Evolutionary conservation across 2,888 invertebrate genomes (phyloP), one percentile per base, ranked within the genome.

Genomic region (Odontothrips loti): DNA sequence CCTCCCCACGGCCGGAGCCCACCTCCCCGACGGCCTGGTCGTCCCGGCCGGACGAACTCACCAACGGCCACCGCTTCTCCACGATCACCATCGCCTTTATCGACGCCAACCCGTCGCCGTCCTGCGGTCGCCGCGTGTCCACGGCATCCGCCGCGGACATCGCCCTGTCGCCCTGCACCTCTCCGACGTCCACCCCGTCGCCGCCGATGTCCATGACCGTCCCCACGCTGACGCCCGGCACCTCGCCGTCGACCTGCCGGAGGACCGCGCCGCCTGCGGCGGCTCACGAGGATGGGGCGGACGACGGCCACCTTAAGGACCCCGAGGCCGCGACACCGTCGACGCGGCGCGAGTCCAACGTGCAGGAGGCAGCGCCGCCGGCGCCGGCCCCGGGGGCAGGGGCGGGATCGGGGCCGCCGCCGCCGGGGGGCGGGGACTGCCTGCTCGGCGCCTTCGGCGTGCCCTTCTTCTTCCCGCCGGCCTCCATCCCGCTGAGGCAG

Each of bases 401-500:
- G 68, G 23, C 9, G 68, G 1, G 15, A 17, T 51, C 51, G 9
- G 20, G n/a, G n/a, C 23, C 23, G 68, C 68, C 20, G 68, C n/a
- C 68, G n/a, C n/a, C 11, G n/a, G 68, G 68, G 9, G 68, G 27
- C 68, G 23, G 23, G 9, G 23, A 9, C 23, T 12, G 27, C 68
- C 68, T 27, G 27, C 68, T 75, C 27, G 68, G 68, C 9, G 68
- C 23, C 23, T 23, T 68, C 23, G 68, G 68, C 68, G 12, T 75
- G 68, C 68, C 68, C 27, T 75, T 75, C 68, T 27, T 75, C 23
- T 75, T 75, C 68, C 68, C 68, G 23, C 4, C 68, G 68, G 23
- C 12, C 11, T 8, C 68, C 68, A 75, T 75, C 11, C 58, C 58
- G 58, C 58, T 58, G 68, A 9, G 27, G 27, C 68, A 75, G 27